phyloP scores from a whole-genome alignment of 92 coral and sea anemone species.

The Anthopleura xanthogrammica region DNA sequence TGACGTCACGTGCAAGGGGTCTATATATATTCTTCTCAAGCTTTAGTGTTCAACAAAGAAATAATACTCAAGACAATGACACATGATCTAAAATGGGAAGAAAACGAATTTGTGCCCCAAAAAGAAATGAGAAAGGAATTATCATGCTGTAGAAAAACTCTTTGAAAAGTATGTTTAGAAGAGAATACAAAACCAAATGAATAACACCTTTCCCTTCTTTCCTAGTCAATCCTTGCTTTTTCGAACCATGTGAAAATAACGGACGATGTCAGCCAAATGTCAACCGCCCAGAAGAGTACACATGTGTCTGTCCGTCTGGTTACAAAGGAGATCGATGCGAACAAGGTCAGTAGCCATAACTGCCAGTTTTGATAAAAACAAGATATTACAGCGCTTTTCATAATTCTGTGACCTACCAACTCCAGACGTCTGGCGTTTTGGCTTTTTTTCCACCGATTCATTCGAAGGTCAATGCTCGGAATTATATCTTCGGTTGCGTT shows the following conservation, averaged over 20 bases:
- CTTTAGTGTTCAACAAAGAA: too few species aligned
- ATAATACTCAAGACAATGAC: not conserved
- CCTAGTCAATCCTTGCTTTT: constrained; percentile 9
- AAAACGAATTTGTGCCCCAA: too few species aligned
- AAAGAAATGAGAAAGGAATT: too few species aligned
- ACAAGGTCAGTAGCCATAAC: constrained; percentile 15
- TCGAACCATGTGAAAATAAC: constrained; percentile 16
- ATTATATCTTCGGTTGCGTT: too few species aligned
- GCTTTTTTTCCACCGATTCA: too few species aligned
- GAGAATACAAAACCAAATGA: not conserved
- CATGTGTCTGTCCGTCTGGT: constrained; percentile 8
- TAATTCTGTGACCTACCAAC: too few species aligned
- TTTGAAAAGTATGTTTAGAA: not conserved
- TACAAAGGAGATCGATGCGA: constrained; percentile 30
- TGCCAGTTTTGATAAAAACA: not conserved
- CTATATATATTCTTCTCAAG: too few species aligned
- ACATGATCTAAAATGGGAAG: too few species aligned
- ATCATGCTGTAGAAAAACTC: not conserved
- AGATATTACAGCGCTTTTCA: too few species aligned
- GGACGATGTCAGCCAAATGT: not conserved
- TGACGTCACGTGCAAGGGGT: too few species aligned
- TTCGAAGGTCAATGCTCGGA: too few species aligned
- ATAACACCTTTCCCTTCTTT: not conserved
- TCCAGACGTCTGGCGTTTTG: too few species aligned
- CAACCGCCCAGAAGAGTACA: not conserved